Evolutionary conservation across 2,113 vertebrate genomes (phyloP).

Genomic region (Pavo muticus): DNA sequence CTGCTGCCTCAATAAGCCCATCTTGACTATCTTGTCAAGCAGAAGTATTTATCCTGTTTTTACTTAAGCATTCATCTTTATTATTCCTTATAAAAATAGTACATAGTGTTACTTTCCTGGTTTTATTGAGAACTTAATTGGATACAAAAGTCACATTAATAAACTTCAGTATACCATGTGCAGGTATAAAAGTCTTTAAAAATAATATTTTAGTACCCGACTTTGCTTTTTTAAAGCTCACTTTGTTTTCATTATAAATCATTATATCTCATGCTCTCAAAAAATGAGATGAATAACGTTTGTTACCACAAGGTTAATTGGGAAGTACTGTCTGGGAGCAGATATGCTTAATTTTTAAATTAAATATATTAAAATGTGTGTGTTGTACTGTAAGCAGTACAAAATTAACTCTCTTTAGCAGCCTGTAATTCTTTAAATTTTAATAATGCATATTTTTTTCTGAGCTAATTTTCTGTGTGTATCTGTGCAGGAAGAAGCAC

Average conservation of each 20-base stretch:
- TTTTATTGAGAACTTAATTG: not conserved
- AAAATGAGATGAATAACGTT: not conserved
- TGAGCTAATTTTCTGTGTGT: not conserved
- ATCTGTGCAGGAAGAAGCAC: conserved; percentile 90
- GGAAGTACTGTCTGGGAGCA: not conserved
- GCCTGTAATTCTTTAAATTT: not conserved
- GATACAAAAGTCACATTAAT: not conserved
- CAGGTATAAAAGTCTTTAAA: not conserved
- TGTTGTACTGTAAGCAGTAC: not conserved
- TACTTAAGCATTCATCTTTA: not conserved
- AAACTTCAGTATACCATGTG: not conserved
- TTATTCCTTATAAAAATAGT: not conserved
- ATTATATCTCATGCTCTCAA: not conserved
- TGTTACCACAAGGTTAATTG: not conserved
- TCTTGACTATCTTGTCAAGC: not conserved
- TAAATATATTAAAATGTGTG: not conserved
- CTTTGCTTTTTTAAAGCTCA: not conserved
- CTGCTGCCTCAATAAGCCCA: not conserved
- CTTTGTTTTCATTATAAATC: not conserved
- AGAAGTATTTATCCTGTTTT: not conserved
- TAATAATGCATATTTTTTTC: not conserved
- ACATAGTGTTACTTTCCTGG: not conserved
- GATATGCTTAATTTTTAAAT: conserved; percentile 5
- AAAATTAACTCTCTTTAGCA: not conserved
- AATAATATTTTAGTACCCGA: not conserved